Evolutionary conservation across 2,888 invertebrate genomes (phyloP).

Genomic region (Herminia tarsipennalis): DNA sequence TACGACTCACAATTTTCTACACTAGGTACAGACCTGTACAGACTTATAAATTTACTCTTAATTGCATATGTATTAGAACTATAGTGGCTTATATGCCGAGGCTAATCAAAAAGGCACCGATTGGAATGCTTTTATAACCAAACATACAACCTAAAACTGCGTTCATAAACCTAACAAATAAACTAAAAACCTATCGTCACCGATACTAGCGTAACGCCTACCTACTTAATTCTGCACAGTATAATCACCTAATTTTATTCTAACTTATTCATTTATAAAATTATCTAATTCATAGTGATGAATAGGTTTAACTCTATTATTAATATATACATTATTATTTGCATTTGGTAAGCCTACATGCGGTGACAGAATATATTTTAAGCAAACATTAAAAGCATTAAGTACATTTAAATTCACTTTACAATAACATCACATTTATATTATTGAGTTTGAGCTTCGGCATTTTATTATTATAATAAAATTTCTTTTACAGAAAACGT

Average conservation of each 20-base stretch:
- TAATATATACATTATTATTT: conserved; percentile 14
- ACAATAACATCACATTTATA: conserved; percentile 8
- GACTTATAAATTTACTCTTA: not conserved
- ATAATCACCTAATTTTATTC: no score
- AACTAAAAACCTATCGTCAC: no score
- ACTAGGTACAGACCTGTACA: not conserved
- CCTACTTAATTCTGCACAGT: no score
- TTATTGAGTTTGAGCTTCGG: conserved; percentile 12
- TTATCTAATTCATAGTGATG: no score
- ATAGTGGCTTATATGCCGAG: not conserved
- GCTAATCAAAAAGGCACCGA: conserved; percentile 38
- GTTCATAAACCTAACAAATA: no score
- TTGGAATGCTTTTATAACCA: conserved; percentile 30
- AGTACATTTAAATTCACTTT: not conserved
- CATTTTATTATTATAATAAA: no score
- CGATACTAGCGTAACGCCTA: no score
- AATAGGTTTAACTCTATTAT: not conserved
- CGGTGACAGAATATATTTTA: conserved; percentile 16
- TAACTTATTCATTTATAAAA: no score
- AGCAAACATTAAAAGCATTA: conserved; percentile 26
- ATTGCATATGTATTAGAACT: not conserved
- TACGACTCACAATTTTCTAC: not conserved
- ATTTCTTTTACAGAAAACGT: no score
- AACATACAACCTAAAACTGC: conserved; percentile 13
- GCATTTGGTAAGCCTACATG: conserved; percentile 25